phyloP scores from a whole-genome alignment of 2,888 invertebrate species.

The Xiphydria camelus region DNA sequence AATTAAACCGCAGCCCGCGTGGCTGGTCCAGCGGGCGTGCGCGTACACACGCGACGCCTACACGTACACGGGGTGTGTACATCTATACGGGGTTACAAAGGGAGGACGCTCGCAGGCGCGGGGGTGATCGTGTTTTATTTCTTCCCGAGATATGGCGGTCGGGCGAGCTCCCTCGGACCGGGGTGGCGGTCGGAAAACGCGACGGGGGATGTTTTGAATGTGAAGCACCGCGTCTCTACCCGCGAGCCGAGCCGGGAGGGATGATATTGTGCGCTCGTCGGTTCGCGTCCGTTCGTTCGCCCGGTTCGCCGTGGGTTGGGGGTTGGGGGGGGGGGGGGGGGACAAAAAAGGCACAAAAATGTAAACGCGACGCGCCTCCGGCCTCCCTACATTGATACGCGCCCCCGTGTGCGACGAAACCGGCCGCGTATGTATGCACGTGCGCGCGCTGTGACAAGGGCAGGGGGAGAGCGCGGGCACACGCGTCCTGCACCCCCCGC shows the following conservation, averaged over 20 bases:
- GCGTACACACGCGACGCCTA: not conserved
- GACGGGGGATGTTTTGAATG: conserved; percentile 40
- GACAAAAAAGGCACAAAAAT: conserved; percentile 40
- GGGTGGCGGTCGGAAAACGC: conserved; percentile 20
- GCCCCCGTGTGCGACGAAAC: not conserved
- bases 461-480: not conserved
- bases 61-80: not conserved
- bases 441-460: not conserved
- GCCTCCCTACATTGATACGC: conserved; percentile 20
- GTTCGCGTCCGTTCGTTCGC: conserved; percentile 23
- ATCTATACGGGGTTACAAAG: not conserved
- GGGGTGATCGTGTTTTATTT: conserved; percentile 41
- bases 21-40: not conserved
- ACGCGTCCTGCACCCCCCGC: too few species aligned
- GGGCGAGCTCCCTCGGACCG: conserved; percentile 16
- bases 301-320: conserved; percentile 10
- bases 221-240: conserved; percentile 37
- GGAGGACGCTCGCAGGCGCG: conserved; percentile 18
- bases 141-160: conserved; percentile 40
- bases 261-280: conserved; percentile 39
- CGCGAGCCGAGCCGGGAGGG: conserved; percentile 21
- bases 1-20: conserved; percentile 40
- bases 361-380: conserved; percentile 47
- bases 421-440: not conserved
- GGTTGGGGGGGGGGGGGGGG: conserved; percentile 12